A percentile compares a stretch with the other conserved stretches of the same genome.
Conservation (phyloP, 1,140 invertebrate genomes). For the Drosophila persimilis region DNA sequence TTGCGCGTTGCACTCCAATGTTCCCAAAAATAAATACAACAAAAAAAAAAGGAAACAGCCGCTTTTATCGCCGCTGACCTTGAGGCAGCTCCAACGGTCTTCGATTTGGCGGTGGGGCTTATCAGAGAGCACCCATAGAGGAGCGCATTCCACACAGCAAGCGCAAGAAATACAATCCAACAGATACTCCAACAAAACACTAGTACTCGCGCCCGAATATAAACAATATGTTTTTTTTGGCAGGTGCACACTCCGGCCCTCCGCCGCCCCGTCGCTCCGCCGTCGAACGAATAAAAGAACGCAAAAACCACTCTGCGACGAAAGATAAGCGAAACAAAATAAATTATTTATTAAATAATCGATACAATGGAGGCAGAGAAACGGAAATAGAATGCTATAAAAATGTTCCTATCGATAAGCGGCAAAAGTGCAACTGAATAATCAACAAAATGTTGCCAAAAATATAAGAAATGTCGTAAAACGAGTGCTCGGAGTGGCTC, state of each 20-base stretch:
- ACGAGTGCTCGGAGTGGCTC: neutral
- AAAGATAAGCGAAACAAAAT: constrained; percentile 7
- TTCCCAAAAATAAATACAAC: too few relatives aligned
- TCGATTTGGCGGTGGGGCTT: too few relatives aligned
- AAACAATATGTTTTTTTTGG: too few relatives aligned
- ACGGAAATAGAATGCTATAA: constrained; percentile 3
- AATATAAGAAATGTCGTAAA: too few relatives aligned
- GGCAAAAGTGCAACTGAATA: too few relatives aligned
- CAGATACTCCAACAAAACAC: too few relatives aligned
- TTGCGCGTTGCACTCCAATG: too few relatives aligned
- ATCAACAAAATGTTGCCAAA: too few relatives aligned
- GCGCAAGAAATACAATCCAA: neutral
- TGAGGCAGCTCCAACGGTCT: neutral
- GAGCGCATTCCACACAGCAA: neutral
- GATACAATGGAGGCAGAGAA: neutral
- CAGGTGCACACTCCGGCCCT: too few relatives aligned
- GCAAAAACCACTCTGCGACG: neutral
- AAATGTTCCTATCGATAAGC: neutral
- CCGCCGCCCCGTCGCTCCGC: neutral
- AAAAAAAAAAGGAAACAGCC: neutral
- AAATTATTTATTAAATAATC: constrained; percentile 12
- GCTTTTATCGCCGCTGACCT: neutral
- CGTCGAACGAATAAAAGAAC: neutral
- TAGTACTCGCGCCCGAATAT: too few relatives aligned
- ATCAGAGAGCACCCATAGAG: too few relatives aligned